Evolutionary conservation across 2,113 vertebrate genomes (phyloP), one percentile per base, ranked within the genome.

Genomic region (Tachysurus fulvidraco): DNA sequence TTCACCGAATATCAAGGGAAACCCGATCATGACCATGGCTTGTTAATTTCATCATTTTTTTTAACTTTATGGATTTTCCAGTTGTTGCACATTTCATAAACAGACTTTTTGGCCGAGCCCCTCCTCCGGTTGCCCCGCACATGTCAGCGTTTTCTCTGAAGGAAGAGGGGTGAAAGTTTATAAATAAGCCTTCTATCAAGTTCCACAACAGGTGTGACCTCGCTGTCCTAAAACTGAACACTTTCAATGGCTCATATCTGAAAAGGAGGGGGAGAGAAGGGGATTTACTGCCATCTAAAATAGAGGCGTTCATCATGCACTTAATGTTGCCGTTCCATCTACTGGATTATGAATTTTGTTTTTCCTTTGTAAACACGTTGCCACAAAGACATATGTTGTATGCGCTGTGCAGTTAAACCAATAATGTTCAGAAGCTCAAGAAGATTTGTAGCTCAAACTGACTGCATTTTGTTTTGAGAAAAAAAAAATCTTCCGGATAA

Each of bases 121-220:
- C 95, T 94, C 95, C 85, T 52, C 80, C 55, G 81, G 79, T 59
- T 84, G 62, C 96, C 95, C 95, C 94, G 50, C 25, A 94, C 96
- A 96, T 95, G 97, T 97, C 96, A 96, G 96, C 95, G 89, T 96
- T 96, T 97, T 98, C 97, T 97, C 96, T 96, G 96, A 96, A 94
- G 95, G 94, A 98, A 97, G 97, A 96, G 96, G 96, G 95, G 96
- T 95, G 97, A 98, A 99, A 98, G 97, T 99, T 99, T 99, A 99
- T 98, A 99, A 99, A 99, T 99, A 99, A 98, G 96, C 96, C 98
- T 98, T 99, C 98, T 97, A 98, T 99, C 97, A 99, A 98, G 98
- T 99, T 99, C 97, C 98, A 97, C 97, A 98, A 98, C 98, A 99
- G 98, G 98, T 99, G 98, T 98, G 98, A 97, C 97, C 97, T 96